phyloP scores from a whole-genome alignment of 2,888 invertebrate genomes.

The Pyralis farinalis region DNA sequence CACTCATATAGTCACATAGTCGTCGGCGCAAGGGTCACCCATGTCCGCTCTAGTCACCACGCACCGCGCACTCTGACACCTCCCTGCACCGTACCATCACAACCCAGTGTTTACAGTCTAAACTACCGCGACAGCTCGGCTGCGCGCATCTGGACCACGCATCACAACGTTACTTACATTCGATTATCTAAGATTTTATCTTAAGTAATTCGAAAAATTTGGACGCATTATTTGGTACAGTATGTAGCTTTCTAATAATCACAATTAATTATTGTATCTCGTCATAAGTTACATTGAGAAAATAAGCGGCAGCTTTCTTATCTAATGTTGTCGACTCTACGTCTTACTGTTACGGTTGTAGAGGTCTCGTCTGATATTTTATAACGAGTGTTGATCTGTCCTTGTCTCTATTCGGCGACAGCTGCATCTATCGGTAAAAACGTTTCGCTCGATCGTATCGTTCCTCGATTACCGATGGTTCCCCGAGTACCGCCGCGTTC shows the following conservation, averaged over 20 bases:
- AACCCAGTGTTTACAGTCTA: slow-evolving; percentile 23
- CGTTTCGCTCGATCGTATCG: background rate
- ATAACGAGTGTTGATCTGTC: slow-evolving; percentile 7
- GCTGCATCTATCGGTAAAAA: slow-evolving; percentile 8
- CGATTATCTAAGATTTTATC: slow-evolving; percentile 23
- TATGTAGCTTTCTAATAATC: slow-evolving; percentile 53
- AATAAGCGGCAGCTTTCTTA: slow-evolving; percentile 22
- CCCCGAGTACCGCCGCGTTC: background rate
- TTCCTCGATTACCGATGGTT: background rate
- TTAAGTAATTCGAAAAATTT: slow-evolving; percentile 54
- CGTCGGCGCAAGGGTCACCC: slow-evolving; percentile 24
- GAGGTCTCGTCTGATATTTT: slow-evolving; percentile 16
- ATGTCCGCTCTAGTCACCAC: slow-evolving; percentile 20
- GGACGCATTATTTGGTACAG: slow-evolving; percentile 72
- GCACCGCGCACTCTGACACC: slow-evolving; percentile 21
- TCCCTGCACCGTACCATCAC: slow-evolving; percentile 27
- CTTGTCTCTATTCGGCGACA: slow-evolving; percentile 2
- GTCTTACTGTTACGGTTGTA: slow-evolving; percentile 28
- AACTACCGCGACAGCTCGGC: slow-evolving; percentile 18
- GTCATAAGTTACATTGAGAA: slow-evolving; percentile 51
- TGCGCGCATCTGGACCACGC: slow-evolving; percentile 14
- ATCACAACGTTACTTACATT: slow-evolving; percentile 27
- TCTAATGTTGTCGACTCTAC: slow-evolving; percentile 14
- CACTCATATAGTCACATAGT: slow-evolving; percentile 28
- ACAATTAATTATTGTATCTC: slow-evolving; percentile 73